A percentile compares a stretch with the other conserved stretches of the same genome.
Conservation (phyloP, 2,888 invertebrate species). For the Protonemura montana region DNA sequence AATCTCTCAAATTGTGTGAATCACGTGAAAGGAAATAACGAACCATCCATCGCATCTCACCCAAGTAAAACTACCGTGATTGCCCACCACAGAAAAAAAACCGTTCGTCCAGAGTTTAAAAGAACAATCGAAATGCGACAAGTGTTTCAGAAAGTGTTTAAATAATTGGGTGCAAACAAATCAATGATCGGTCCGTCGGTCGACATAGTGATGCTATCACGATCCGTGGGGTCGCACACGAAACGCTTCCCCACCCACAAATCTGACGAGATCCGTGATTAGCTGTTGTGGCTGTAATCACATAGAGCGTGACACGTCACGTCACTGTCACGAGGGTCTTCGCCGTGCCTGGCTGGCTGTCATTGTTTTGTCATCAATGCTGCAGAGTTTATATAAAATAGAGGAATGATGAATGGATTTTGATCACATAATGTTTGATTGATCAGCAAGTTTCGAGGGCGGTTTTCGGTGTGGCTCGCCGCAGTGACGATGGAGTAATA, state of each 20-base stretch:
- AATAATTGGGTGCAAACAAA: background rate
- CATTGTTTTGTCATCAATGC: slow-evolving; percentile 28
- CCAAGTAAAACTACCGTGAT: too few species aligned
- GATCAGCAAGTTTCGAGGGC: slow-evolving; percentile 22
- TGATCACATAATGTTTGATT: slow-evolving; percentile 30
- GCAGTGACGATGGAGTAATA: background rate
- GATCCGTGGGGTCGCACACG: background rate
- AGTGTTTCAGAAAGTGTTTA: background rate
- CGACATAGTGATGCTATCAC: too few species aligned
- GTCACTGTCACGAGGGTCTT: background rate
- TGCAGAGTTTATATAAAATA: background rate
- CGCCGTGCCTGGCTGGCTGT: background rate
- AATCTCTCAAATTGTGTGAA: too few species aligned
- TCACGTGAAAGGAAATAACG: too few species aligned
- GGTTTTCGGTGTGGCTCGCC: background rate
- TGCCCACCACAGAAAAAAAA: too few species aligned
- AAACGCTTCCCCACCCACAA: slow-evolving; percentile 2
- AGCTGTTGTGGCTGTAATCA: slow-evolving; percentile 17
- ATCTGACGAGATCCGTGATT: background rate
- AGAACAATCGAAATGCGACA: background rate
- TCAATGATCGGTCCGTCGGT: background rate
- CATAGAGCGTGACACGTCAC: slow-evolving; percentile 13
- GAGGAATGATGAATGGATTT: slow-evolving; percentile 18
- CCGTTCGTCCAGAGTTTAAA: too few species aligned
- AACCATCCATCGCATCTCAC: too few species aligned